Conservation (phyloP, 2,888 invertebrate species). For the Lymantria monacha region DNA sequence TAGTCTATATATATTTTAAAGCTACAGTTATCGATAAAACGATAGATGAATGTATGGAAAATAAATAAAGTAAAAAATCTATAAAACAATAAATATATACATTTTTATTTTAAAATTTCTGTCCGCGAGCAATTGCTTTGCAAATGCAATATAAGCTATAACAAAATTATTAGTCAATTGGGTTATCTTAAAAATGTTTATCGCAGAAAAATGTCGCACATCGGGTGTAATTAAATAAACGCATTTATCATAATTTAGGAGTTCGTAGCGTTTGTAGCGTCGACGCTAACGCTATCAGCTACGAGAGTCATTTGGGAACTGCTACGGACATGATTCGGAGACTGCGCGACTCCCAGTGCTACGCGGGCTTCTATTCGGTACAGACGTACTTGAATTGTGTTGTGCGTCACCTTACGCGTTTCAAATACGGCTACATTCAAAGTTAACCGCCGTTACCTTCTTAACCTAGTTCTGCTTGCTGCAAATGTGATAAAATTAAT, state of each 20-base stretch:
- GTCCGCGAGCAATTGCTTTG: no score
- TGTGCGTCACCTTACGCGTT: slow-evolving; percentile 33
- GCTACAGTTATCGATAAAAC: no score
- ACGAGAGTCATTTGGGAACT: slow-evolving; percentile 48
- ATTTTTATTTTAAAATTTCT: no score
- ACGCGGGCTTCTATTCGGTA: slow-evolving; percentile 43
- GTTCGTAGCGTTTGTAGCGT: slow-evolving; percentile 30
- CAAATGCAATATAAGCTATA: no score
- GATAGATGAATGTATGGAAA: no score
- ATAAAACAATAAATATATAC: no score
- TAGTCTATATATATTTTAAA: no score
- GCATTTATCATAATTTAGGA: slow-evolving; percentile 50
- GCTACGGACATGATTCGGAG: slow-evolving; percentile 59
- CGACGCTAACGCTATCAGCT: slow-evolving; percentile 34
- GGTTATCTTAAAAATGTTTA: slow-evolving; percentile 12
- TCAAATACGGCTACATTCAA: slow-evolving; percentile 34
- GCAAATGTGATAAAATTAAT: slow-evolving; percentile 57
- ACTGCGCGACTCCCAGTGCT: slow-evolving; percentile 72
- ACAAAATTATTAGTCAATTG: slow-evolving; percentile 10
- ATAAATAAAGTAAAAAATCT: no score
- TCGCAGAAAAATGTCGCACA: slow-evolving; percentile 25
- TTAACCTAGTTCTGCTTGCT: slow-evolving; percentile 33
- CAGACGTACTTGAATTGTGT: slow-evolving; percentile 40
- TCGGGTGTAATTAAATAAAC: slow-evolving; percentile 49
- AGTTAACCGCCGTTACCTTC: slow-evolving; percentile 26